Evolutionary conservation across 1,140 invertebrate species (phyloP), one percentile per base, ranked within the genome.

Genomic region (Hylaeus anthracinus): DNA sequence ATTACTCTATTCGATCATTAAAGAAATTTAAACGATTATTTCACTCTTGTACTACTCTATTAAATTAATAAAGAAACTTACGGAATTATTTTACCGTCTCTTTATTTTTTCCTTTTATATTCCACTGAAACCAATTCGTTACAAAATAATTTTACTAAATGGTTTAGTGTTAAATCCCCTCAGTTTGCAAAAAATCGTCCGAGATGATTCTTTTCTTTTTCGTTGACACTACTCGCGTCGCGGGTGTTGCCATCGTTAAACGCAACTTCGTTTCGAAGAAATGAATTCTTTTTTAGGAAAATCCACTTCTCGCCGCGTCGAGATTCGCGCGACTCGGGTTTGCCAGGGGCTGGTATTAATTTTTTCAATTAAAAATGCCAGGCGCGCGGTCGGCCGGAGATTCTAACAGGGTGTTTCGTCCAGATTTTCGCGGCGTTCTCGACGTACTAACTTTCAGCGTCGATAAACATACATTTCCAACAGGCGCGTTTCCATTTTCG

Each of bases 291-390:
- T 43, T 64, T n/a, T 26, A 2, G 48, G 12, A 51, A 65, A 55
- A 55, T 14, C 26, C 26, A 3, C 5, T 8, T 2, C 55, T 45
- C 56, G 5, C n/a, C 26, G 26, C 26, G 66, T 43, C 53, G 69
- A 56, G 41, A 2, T 39, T 15, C 12, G 9, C 14, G 67, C 60
- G 15, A 43, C 61, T 1, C 15, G 3, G 26, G 9, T 48, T 48
- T 39, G 39, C 45, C 15, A 5, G 15, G 3, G 26, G n/a, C 39
- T 58, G 61, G 64, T 56, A 58, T 75, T 66, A 67, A 67, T 66
- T 56, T 75, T 58, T 75, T 75, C 41, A 66, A 66, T 75, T 75
- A 75, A 66, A 75, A 65, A 75, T 65, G 39, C 61, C 61, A 37
- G 43, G 58, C 3, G 56, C 26, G 56, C 58, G 48, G 45, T 63